Evolutionary conservation across 2,113 vertebrate species (phyloP).

Genomic region (Rhynchomys soricoides): DNA sequence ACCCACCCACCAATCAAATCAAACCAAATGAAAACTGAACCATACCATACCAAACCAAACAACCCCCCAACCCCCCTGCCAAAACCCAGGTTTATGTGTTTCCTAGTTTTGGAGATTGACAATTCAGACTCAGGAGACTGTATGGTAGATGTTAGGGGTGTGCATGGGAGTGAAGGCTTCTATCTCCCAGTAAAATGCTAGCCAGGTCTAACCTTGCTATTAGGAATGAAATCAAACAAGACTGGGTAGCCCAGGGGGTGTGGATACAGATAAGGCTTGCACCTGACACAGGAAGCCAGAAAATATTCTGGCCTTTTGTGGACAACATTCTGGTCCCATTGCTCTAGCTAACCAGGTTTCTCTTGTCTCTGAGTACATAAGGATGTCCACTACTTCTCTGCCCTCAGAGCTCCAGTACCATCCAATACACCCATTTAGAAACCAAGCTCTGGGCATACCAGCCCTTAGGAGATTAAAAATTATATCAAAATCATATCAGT

Average conservation of each 20-base stretch:
- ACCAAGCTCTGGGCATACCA: background rate
- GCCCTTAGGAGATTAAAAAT: background rate
- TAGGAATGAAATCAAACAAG: background rate
- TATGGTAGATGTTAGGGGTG: background rate
- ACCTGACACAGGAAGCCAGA: background rate
- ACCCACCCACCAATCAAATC: background rate
- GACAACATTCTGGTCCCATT: background rate
- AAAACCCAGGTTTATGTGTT: background rate
- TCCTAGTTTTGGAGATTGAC: background rate
- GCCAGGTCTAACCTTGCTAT: background rate
- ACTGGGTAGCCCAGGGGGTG: background rate
- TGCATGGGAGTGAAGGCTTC: background rate
- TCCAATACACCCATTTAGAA: background rate
- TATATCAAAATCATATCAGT: background rate
- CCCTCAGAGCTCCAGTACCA: background rate
- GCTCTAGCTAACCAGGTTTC: background rate
- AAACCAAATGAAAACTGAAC: background rate
- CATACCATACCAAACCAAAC: background rate
- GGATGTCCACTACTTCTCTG: background rate
- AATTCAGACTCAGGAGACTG: background rate
- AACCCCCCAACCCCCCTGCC: background rate
- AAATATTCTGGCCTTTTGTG: background rate
- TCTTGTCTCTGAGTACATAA: background rate
- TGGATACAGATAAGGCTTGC: background rate
- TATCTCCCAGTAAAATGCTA: background rate